Percentiles rank a stretch among this genome's conserved stretches.
These are phyloP conservation scores for Euspilapteryx auroguttella DNA, from an alignment of 2,888 invertebrate genomes.

Conservation along the genomic window DNA sequence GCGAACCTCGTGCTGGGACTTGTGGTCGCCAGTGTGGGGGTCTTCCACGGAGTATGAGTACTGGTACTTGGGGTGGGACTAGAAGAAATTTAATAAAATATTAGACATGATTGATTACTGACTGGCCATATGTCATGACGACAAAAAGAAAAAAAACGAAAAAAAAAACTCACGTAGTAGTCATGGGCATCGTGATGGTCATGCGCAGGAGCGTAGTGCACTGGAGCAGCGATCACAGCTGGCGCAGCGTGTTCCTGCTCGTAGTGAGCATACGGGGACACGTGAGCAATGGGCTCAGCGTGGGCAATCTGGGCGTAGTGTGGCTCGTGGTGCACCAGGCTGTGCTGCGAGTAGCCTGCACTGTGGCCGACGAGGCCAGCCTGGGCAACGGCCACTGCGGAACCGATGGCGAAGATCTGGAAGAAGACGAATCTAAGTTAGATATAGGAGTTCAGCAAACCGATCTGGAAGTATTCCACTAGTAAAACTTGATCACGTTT, in stretches of 20 bases:
- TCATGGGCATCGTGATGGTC: slow-evolving; percentile 15
- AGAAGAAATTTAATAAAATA: slow-evolving; percentile 10
- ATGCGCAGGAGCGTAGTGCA: slow-evolving; percentile 13
- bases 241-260: slow-evolving; percentile 14
- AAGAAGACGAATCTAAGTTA: no score
- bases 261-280: slow-evolving; percentile 10
- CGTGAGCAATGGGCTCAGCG: slow-evolving; percentile 12
- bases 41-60: slow-evolving; percentile 65
- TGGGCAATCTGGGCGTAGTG: slow-evolving; percentile 10
- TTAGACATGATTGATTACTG: no score
- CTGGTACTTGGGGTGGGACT: slow-evolving; percentile 64
- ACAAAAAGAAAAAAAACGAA: no score
- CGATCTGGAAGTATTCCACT: no score
- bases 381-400: slow-evolving; percentile 39
- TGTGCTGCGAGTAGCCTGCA: slow-evolving; percentile 16
- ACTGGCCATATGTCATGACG: no score
- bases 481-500: no score
- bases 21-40: slow-evolving; percentile 64
- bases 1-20: slow-evolving; percentile 60
- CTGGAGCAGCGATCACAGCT: slow-evolving; percentile 11
- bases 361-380: slow-evolving; percentile 43
- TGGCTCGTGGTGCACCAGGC: slow-evolving; percentile 15
- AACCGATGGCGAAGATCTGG: slow-evolving; percentile 36
- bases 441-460: no score
- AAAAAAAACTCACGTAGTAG: slow-evolving; percentile 15